phyloP scores from a whole-genome alignment of 2,113 vertebrate species.

The Stegastes partitus region DNA sequence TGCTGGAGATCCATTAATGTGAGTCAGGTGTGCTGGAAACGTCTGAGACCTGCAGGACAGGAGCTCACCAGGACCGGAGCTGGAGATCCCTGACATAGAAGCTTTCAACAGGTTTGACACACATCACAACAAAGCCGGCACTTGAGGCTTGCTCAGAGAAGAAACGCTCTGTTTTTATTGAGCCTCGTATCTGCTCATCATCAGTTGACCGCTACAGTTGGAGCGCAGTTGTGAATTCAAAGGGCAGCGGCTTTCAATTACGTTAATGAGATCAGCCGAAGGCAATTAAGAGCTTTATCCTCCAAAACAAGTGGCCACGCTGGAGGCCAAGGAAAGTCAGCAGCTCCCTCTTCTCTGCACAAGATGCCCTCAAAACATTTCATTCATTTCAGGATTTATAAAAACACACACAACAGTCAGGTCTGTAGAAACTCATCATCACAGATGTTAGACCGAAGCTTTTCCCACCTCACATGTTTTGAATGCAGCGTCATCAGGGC shows the following conservation, averaged over 20 bases:
- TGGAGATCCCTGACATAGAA: too few species aligned
- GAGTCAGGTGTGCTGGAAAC: too few species aligned
- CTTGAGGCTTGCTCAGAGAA: not conserved
- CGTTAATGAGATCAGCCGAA: conserved; percentile 56
- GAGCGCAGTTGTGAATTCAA: conserved; percentile 17
- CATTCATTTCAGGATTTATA: not conserved
- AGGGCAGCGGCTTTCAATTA: conserved; percentile 48
- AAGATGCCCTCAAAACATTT: not conserved
- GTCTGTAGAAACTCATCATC: not conserved
- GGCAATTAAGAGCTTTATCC: conserved; percentile 50
- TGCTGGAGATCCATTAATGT: too few species aligned
- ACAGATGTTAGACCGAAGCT: conserved; percentile 9
- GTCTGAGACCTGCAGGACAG: too few species aligned
- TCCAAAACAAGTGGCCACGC: conserved; percentile 27
- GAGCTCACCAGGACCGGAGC: too few species aligned
- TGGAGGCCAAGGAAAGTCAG: not conserved
- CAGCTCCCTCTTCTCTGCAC: not conserved
- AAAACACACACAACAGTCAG: not conserved
- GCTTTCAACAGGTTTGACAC: too few species aligned
- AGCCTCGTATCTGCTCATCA: conserved; percentile 10
- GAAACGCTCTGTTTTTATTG: not conserved
- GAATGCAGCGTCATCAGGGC: not conserved
- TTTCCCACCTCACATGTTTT: conserved; percentile 5
- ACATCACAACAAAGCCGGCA: too few species aligned
- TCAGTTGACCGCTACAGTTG: conserved; percentile 8